These are phyloP conservation scores for Mustela nigripes DNA, from an alignment of 2,113 vertebrate species.

Conservation along the genomic window DNA sequence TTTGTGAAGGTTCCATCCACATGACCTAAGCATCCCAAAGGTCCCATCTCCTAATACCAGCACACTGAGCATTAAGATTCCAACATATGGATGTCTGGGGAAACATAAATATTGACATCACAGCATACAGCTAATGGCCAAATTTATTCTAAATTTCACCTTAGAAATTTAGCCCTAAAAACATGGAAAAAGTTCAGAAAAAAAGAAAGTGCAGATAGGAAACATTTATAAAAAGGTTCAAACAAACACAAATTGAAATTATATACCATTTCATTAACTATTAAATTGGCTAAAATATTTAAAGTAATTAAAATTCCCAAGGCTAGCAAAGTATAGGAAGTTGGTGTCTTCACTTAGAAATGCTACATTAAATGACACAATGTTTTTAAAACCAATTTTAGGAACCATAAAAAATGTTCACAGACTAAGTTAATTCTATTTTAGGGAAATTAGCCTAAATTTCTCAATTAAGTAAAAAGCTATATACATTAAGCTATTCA, in stretches of 20 bases:
- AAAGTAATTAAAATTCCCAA: conserved; percentile 31
- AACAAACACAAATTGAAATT: background rate
- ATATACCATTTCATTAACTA: background rate
- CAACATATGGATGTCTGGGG: background rate
- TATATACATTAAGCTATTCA: conserved; percentile 2
- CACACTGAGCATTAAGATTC: background rate
- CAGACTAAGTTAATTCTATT: conserved; percentile 30
- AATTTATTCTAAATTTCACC: conserved; percentile 9
- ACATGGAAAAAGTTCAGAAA: background rate
- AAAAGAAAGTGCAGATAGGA: background rate
- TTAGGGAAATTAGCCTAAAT: background rate
- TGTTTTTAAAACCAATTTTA: conserved; percentile 29
- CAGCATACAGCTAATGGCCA: background rate
- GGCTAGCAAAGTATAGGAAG: background rate
- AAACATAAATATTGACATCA: background rate
- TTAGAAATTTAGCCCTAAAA: background rate
- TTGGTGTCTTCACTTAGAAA: conserved; percentile 13
- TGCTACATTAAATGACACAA: background rate
- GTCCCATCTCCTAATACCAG: background rate
- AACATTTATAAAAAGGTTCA: conserved; percentile 4
- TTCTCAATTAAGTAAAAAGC: conserved; percentile 45
- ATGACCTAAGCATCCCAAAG: background rate
- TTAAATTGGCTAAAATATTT: background rate
- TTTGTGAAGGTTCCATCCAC: background rate
- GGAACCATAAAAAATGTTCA: conserved; percentile 43